Evolutionary conservation across 2,113 vertebrate genomes (phyloP).

Genomic region (Corapipo altera): DNA sequence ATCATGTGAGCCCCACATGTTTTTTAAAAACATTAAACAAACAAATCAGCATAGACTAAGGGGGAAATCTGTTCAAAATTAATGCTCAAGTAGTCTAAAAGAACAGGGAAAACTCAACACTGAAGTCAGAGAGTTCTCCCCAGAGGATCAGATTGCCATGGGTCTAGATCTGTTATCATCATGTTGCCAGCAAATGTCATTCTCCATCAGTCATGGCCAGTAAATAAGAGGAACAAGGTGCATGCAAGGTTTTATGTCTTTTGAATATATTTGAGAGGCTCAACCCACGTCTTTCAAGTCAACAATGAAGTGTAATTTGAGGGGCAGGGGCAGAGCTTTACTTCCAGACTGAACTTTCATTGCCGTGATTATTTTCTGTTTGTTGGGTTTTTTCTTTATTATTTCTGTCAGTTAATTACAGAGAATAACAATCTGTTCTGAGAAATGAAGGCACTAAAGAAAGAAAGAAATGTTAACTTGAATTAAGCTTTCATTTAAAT

Average conservation of each 20-base stretch:
- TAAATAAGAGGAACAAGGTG: neutral
- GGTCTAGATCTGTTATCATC: neutral
- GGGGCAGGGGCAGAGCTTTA: neutral
- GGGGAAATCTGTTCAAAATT: neutral
- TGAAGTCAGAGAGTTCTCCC: neutral
- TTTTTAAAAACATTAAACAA: neutral
- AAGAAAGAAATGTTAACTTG: slow-evolving; percentile 36
- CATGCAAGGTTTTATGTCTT: neutral
- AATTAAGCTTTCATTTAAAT: slow-evolving; percentile 60
- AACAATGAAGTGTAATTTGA: neutral
- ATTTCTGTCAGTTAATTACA: slow-evolving; percentile 47
- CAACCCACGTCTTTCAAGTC: neutral
- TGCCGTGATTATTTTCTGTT: neutral
- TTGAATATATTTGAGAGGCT: neutral
- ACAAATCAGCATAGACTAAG: neutral
- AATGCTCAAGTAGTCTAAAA: neutral
- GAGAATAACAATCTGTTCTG: slow-evolving; percentile 9
- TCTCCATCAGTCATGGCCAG: neutral
- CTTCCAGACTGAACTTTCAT: neutral
- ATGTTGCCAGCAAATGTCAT: neutral
- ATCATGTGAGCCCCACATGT: neutral
- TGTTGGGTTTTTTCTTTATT: neutral
- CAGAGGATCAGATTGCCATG: neutral
- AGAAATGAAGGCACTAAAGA: neutral
- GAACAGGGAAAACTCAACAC: neutral